Percentiles rank a stretch among this genome's conserved stretches.
Evolutionary conservation across 2,113 vertebrate genomes (phyloP).

Genomic region (Buteo buteo): DNA sequence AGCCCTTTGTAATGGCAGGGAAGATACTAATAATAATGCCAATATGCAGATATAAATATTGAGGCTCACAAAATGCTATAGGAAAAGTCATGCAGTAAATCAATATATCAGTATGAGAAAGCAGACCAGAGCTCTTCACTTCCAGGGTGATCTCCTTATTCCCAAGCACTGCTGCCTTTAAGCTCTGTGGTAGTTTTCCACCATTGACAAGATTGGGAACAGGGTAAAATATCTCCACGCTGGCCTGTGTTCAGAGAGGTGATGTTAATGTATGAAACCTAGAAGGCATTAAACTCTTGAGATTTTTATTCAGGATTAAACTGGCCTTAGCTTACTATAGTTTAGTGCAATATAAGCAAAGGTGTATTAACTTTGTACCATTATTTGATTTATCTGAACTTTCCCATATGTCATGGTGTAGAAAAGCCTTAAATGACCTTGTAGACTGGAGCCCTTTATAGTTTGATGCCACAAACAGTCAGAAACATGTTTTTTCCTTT

Average conservation of each 20-base stretch:
- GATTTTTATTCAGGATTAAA: not conserved
- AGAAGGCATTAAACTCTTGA: not conserved
- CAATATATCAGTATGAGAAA: not conserved
- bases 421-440: not conserved
- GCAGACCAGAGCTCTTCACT: not conserved
- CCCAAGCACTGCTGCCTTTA: not conserved
- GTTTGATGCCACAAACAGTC: not conserved
- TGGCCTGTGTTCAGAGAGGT: not conserved
- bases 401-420: not conserved
- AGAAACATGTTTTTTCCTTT: slow-evolving; percentile 7
- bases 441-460: not conserved
- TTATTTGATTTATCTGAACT: not conserved
- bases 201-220: not conserved
- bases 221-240: not conserved
- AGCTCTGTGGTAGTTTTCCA: not conserved
- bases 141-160: not conserved
- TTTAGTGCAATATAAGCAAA: not conserved
- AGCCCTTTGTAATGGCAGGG: not conserved
- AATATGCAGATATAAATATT: not conserved
- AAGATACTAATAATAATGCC: not conserved
- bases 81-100: not conserved
- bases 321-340: not conserved
- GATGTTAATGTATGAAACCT: not conserved
- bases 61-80: not conserved
- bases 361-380: not conserved